Base-by-base conservation (phyloP, 2,113 vertebrate species). In the Oreochromis niloticus region DNA sequence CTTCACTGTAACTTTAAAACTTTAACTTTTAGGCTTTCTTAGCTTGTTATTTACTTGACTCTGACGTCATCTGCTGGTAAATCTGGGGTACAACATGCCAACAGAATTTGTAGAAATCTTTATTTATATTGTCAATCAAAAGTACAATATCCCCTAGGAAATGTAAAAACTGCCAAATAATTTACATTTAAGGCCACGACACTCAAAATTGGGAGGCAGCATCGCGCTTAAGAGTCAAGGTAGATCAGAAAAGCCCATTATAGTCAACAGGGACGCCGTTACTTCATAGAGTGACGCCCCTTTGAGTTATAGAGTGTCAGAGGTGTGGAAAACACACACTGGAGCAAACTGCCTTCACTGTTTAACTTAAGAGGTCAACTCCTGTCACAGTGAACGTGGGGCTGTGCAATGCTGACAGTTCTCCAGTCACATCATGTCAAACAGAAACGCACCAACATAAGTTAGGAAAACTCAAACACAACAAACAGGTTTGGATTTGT, bases 41-140 rank as follows among this genome's bases (percentile, higher is more conserved):
- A 12, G 24, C 16, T 75, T 66, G 34, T 16, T 68, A 57, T 36
- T 24, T 22, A 41, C 17, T 68, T 10, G 11, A 68, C 85, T 83
- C 13, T 88, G 81, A 4, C 14, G 68, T 32, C 92, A 59, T 59
- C 93, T 94, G 34, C 85, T 93, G 95, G 92, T 83, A 9, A 30
- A n/a, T 24, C 27, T 10, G 27, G 30, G 56, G 16, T 52, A 91
- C 56, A 57, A 80, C 85, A 90, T 3, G 9, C 57, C n/a, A 56
- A 84, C 36, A 80, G 24, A 90, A 88, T 89, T 93, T 88, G 86
- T 95, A 96, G 54, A 96, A 96, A 94, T 84, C 80, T 96, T 96
- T 95, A 94, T 95, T 97, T 61, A 86, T 89, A 85, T 87, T 55
- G 32, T 93, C 87, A 84, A 79, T 90, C 86, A 88, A 95, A 95